Evolutionary conservation across 2,888 invertebrate genomes (phyloP), one percentile per base, ranked within the genome.

Genomic region (Physocephala rufipes): DNA sequence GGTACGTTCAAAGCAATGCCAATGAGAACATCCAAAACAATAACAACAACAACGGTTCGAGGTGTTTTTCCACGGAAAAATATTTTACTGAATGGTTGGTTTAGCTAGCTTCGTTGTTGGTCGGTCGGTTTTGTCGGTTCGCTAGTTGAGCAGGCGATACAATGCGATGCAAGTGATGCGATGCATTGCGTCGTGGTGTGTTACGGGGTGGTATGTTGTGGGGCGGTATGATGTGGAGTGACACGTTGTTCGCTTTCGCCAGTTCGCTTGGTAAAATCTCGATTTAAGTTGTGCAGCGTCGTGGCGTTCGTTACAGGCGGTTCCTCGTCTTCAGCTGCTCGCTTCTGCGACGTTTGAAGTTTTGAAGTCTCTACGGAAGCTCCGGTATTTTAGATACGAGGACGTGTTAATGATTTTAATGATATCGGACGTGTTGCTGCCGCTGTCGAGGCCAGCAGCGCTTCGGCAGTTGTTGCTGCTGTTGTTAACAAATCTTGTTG

Each of bases 361-460:
- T 64, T 65, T 51, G 13, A 45, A 53, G 70, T 55, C 63, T 43
- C 47, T 70, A 73, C 74, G 72, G 76, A 76, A 78, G 75, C 76
- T 75, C 76, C 76, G 77, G 77, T 76, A 77, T 76, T 78, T 76
- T 70, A 76, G 74, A 73, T 73, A 76, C 76, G 75, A 66, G 76
- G 77, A 76, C 78, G 78, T 79, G 79, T 78, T 79, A 78, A 79
- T 79, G 78, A 77, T 78, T 78, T 77, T 78, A 79, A 78, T 79
- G 78, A 78, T 76, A 78, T 76, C 72, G 73, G 75, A 77, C 74
- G 47, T 71, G 72, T 74, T 69, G 71, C 16, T 45, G 43, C 15
- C 4, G 62, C 72, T 43, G 51, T 59, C 55, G 36, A 21, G 53
- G 30, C n/a, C 24, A n/a, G n/a, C n/a, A n/a, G n/a, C n/a, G 49